Evolutionary conservation across 2,797 vertebrate genomes (phyloP).

Genomic region (Adelosebastes latens): DNA sequence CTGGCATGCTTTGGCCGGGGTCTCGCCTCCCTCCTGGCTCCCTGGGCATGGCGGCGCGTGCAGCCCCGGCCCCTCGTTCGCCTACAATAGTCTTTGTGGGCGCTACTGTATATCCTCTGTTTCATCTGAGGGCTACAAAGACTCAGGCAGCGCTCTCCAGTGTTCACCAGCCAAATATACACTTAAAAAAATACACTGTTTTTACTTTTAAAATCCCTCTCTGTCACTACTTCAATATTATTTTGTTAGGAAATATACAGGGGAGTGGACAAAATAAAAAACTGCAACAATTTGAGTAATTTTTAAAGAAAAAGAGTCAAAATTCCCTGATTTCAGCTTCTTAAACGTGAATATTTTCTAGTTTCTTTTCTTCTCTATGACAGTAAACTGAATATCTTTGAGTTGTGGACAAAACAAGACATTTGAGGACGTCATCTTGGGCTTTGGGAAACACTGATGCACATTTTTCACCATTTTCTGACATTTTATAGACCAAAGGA

Average conservation of each 20-base stretch:
- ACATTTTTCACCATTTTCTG: no score
- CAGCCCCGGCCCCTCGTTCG: conserved; percentile 52
- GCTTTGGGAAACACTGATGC: no score
- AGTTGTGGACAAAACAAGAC: no score
- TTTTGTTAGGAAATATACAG: background rate
- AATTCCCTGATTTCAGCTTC: no score
- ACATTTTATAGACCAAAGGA: no score
- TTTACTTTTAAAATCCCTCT: conserved; percentile 4
- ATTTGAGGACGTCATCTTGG: no score
- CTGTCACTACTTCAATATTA: background rate
- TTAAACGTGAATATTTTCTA: no score
- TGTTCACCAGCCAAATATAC: conserved; percentile 50
- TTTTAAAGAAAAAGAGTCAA: no score
- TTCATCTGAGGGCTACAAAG: conserved; percentile 64
- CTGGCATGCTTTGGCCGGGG: conserved; percentile 70
- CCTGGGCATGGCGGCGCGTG: conserved; percentile 70
- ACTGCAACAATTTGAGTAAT: no score
- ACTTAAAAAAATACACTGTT: background rate
- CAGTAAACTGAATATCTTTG: no score
- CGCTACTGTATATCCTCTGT: conserved; percentile 40
- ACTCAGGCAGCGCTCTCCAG: conserved; percentile 35
- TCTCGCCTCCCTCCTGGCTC: conserved; percentile 71
- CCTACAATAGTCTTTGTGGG: conserved; percentile 63
- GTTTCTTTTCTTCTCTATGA: no score
- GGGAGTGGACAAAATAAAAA: background rate